Conservation (phyloP, 1,140 invertebrate species). For the Vanessa atalanta region DNA sequence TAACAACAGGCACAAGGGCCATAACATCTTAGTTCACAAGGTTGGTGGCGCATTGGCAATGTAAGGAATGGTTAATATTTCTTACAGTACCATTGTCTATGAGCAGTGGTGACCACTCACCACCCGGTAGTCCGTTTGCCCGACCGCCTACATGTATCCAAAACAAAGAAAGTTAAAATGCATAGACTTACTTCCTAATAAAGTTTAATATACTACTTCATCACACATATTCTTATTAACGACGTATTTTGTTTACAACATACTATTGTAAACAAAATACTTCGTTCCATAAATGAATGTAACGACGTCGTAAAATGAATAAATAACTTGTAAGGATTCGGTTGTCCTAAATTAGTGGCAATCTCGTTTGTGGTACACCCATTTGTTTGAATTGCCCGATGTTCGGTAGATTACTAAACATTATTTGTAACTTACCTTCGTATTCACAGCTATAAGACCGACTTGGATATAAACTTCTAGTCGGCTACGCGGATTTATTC, state of each 20-base stretch:
- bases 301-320: constrained; percentile 32
- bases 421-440: neutral
- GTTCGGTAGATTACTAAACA: constrained; percentile 14
- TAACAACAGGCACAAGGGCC: too few species aligned
- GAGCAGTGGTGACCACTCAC: too few species aligned
- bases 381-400: constrained; percentile 19
- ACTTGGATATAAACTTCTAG: neutral
- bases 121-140: too few species aligned
- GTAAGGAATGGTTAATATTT: too few species aligned
- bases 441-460: neutral
- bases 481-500: too few species aligned
- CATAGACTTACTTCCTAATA: neutral
- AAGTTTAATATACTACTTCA: neutral
- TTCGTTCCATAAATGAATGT: constrained; percentile 20
- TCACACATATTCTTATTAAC: neutral
- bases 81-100: too few species aligned
- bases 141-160: too few species aligned
- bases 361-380: constrained; percentile 26
- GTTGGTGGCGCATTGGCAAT: too few species aligned
- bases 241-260: neutral
- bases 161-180: too few species aligned
- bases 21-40: too few species aligned
- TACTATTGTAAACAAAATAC: neutral
- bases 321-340: constrained; percentile 26
- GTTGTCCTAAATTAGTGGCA: constrained; percentile 33